Conservation (phyloP, 2,888 invertebrate species). For the Ischnura elegans region DNA sequence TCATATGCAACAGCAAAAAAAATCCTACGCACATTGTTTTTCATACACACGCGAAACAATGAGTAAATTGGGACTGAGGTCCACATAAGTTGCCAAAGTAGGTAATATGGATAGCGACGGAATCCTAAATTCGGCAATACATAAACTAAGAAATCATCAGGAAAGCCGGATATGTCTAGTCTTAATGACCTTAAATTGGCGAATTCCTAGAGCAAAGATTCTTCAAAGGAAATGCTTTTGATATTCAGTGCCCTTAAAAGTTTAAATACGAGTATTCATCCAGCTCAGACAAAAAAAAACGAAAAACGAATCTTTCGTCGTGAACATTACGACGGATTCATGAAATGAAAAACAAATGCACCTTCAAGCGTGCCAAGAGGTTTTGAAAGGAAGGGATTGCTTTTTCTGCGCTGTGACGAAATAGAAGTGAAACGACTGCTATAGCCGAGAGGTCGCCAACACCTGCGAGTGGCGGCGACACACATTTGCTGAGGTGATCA, state of each 20-base stretch:
- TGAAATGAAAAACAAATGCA: background rate
- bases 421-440: background rate
- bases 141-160: no score
- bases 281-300: background rate
- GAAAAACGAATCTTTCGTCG: background rate
- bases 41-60: no score
- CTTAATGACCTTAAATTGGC: no score
- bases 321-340: constrained; percentile 8
- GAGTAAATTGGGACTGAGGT: no score
- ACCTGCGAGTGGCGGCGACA: background rate
- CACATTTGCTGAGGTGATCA: background rate
- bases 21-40: no score
- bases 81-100: no score
- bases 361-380: background rate
- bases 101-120: no score
- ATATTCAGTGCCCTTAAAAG: background rate
- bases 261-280: background rate
- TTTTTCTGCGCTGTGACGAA: background rate
- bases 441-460: background rate
- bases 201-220: background rate
- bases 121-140: no score
- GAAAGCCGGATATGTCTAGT: no score
- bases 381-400: background rate
- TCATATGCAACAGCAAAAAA: no score
- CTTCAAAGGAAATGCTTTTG: background rate